These are phyloP conservation scores for Alexandromys fortis DNA, from an alignment of 2,113 vertebrate species.

Conservation along the genomic window DNA sequence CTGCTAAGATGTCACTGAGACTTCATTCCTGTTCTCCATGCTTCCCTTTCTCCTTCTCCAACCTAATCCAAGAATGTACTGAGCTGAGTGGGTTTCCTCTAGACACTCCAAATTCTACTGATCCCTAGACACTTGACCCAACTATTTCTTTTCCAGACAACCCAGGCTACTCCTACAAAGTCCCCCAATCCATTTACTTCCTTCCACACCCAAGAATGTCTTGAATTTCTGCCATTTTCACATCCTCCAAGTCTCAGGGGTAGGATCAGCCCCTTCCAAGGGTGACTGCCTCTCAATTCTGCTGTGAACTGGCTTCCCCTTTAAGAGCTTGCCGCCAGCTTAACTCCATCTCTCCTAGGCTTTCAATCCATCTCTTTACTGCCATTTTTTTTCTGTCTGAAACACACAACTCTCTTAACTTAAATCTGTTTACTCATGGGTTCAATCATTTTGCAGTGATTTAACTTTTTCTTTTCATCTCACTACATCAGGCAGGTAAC, in stretches of 20 bases:
- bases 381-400: neutral
- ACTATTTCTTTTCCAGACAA: neutral
- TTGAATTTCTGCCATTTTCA: neutral
- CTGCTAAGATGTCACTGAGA: neutral
- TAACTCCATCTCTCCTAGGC: neutral
- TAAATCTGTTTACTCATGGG: neutral
- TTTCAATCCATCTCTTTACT: neutral
- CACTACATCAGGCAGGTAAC: neutral
- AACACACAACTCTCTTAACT: neutral
- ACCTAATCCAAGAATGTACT: neutral
- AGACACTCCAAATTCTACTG: neutral
- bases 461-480: neutral
- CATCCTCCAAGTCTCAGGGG: neutral
- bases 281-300: neutral
- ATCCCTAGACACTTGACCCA: neutral
- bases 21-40: neutral
- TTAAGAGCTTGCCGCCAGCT: neutral
- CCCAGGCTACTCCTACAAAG: neutral
- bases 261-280: neutral
- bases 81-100: neutral
- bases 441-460: neutral
- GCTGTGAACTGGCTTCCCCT: neutral
- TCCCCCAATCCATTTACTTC: neutral
- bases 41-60: neutral
- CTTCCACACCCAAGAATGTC: neutral